These are phyloP conservation scores for Reinhardtius hippoglossoides DNA, from an alignment of 2,113 vertebrate species.

Conservation along the genomic window DNA sequence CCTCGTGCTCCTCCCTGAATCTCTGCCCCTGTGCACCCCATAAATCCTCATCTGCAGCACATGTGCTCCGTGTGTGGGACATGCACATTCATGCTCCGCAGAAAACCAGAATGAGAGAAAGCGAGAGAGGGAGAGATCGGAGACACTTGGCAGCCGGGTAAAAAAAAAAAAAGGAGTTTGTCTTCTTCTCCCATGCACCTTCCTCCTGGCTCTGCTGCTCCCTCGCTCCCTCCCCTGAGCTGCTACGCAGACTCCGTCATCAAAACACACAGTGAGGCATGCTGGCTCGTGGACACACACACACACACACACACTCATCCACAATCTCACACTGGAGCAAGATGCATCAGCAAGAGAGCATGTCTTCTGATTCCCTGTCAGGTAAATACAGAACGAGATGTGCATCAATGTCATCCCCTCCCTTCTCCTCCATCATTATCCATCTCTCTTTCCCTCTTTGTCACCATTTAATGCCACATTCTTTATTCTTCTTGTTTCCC, in stretches of 20 bases:
- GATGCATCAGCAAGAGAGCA: conserved; percentile 76
- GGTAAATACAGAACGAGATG: conserved; percentile 66
- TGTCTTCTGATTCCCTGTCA: conserved; percentile 70
- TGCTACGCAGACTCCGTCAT: conserved; percentile 58
- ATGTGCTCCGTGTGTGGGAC: conserved; percentile 44
- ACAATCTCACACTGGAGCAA: conserved; percentile 59
- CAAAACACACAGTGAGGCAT: conserved; percentile 66
- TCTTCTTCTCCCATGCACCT: conserved; percentile 27
- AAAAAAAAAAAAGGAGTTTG: conserved; percentile 19
- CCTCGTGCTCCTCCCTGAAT: conserved; percentile 48
- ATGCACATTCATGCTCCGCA: background rate
- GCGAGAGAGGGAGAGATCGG: conserved; percentile 33
- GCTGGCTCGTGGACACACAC: conserved; percentile 51
- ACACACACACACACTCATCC: background rate
- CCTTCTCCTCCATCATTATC: conserved; percentile 25
- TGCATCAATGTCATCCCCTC: conserved; percentile 15
- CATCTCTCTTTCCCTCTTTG: conserved; percentile 22
- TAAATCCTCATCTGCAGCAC: conserved; percentile 62
- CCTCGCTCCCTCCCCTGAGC: conserved; percentile 44
- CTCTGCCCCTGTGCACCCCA: conserved; percentile 39
- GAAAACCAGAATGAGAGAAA: conserved; percentile 34
- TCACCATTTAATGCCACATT: conserved; percentile 31
- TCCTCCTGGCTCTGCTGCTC: conserved; percentile 36
- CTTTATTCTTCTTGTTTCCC: conserved; percentile 23
- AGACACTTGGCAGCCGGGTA: conserved; percentile 36